Base-by-base conservation (phyloP, 2,888 invertebrate species). In the Ommatoiulus sabulosus region DNA sequence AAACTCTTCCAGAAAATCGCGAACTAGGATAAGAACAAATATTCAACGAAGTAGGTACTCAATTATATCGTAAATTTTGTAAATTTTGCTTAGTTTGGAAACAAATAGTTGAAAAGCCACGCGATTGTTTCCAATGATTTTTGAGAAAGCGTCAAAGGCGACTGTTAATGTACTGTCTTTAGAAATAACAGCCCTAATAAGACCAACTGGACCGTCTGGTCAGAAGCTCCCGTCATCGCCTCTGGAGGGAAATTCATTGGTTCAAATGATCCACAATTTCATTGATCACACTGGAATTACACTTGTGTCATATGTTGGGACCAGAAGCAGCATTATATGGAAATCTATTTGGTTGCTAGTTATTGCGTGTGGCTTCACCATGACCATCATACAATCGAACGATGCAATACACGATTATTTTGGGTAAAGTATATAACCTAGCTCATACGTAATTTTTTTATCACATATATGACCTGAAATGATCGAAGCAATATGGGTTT, bases 351-450 rank as follows among this genome's bases (percentile, higher is more conserved):
- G 89, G 89, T n/a, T 89, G n/a, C 12, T 52, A n/a, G 89, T 89
- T 15, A 89, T 89, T 52, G 57, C 72, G 7, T 20, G 63, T 44
- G 89, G 89, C 48, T 86, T 89, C 63, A 89, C 89, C 15, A 89
- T 89, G 89, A 89, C 89, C 43, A 87, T 89, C 35, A 89, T 89
- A 20, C 89, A 89, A 17, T 89, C 89, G 0, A 89, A 89, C 72
- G 89, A 89, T 44, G 89, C 89, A 46, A 89, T 89, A 24, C 86
- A 86, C 44, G 89, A 89, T 63, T 89, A 89, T 24, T 89, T 89
- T 87, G 89, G 89, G 89, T 89, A 87, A 57, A n/a, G 35, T 88
- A 72, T 44, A 12, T 24, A 46, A 46, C 15, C n/a, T n/a, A n/a
- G n/a, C n/a, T 35, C 35, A 35, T 35, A 35, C 2, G 35, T 35